Percentiles rank a stretch among this genome's conserved stretches.
These are phyloP conservation scores for Phalanger gymnotis DNA, from an alignment of 2,797 vertebrate species.

Conservation along the genomic window DNA sequence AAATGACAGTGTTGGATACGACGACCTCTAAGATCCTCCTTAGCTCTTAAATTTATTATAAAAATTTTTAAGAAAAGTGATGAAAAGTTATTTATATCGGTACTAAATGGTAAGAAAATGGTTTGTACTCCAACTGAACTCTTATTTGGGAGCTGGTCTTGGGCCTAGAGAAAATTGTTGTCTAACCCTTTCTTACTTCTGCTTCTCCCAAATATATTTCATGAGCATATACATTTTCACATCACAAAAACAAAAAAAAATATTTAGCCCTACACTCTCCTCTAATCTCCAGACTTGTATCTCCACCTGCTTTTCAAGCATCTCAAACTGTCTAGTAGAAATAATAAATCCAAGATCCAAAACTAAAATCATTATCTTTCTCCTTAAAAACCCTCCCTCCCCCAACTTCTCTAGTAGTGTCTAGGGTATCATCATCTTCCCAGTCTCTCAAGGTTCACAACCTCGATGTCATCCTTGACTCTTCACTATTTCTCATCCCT, in stretches of 20 bases:
- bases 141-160: not conserved
- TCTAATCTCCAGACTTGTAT: not conserved
- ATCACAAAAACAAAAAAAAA: not conserved
- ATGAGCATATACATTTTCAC: not conserved
- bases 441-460: not conserved
- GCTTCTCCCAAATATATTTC: not conserved
- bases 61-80: not conserved
- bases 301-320: not conserved
- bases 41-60: not conserved
- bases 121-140: not conserved
- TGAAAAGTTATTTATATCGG: slow-evolving; percentile 20
- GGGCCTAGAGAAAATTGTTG: not conserved
- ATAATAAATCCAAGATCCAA: not conserved
- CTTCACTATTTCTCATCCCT: not conserved
- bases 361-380: not conserved
- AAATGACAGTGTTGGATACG: not conserved
- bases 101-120: slow-evolving; percentile 28
- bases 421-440: not conserved
- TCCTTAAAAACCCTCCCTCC: not conserved
- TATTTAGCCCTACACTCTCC: not conserved
- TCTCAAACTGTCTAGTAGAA: not conserved
- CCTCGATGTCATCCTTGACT: not conserved
- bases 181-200: not conserved
- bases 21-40: not conserved
- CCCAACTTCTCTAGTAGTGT: not conserved